Conservation (phyloP, 2,888 invertebrate species). For the Trichogramma evanescens region DNA sequence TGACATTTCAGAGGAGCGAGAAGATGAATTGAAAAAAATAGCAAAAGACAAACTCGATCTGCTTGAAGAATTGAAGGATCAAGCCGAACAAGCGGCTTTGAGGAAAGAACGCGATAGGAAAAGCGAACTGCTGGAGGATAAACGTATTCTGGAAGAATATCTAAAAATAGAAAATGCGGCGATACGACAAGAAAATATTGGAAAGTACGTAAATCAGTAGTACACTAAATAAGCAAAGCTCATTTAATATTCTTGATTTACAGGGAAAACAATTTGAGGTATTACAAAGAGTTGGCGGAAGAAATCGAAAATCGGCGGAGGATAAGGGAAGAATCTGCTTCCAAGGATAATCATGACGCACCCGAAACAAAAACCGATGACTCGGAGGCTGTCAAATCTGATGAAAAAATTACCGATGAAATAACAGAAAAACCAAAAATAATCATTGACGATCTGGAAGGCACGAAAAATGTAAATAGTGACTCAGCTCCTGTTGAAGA, state of each 20-base stretch:
- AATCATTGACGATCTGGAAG: background rate
- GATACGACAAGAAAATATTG: slow-evolving; percentile 27
- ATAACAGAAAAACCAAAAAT: background rate
- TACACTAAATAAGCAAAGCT: background rate
- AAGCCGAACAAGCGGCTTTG: slow-evolving; percentile 33
- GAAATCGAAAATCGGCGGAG: slow-evolving; percentile 57
- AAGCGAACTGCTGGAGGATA: slow-evolving; percentile 34
- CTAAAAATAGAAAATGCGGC: slow-evolving; percentile 31
- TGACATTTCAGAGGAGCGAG: slow-evolving; percentile 27
- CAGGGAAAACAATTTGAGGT: slow-evolving; percentile 56
- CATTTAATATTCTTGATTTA: slow-evolving; percentile 9
- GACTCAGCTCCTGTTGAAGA: background rate
- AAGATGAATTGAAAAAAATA: slow-evolving; percentile 27
- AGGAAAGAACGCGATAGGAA: slow-evolving; percentile 32
- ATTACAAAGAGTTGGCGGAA: slow-evolving; percentile 59
- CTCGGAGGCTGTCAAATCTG: background rate
- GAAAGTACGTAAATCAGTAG: slow-evolving; percentile 26
- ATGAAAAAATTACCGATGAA: slow-evolving; percentile 5
- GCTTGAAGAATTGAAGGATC: slow-evolving; percentile 34
- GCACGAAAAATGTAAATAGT: background rate
- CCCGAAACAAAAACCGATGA: slow-evolving; percentile 10
- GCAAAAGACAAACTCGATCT: slow-evolving; percentile 33
- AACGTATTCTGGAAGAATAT: slow-evolving; percentile 27
- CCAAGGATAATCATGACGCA: slow-evolving; percentile 31
- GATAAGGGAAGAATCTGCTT: slow-evolving; percentile 41